phyloP scores from a whole-genome alignment of 2,113 vertebrate species.

The Sialia sialis region DNA sequence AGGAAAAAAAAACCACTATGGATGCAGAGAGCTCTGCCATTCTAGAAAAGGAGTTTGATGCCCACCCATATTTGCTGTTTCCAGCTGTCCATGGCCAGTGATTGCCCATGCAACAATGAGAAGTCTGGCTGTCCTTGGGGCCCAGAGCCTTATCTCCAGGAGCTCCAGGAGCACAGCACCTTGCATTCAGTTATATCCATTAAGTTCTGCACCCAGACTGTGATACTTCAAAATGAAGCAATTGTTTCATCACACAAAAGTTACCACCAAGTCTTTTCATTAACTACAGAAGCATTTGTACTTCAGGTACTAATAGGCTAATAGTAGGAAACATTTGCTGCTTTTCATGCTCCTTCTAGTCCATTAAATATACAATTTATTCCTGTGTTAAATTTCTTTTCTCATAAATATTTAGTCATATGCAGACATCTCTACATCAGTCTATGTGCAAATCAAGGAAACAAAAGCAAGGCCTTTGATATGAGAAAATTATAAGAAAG shows the following conservation, averaged over 20 bases:
- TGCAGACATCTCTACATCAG: background rate
- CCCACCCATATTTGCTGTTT: background rate
- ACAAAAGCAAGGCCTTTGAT: background rate
- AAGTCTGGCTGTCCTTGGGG: background rate
- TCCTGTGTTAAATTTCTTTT: background rate
- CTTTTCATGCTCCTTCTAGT: background rate
- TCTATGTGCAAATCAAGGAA: background rate
- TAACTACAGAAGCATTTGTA: background rate
- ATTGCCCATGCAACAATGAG: accelerated
- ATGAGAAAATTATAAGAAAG: background rate
- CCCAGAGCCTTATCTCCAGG: background rate
- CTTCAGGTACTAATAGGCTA: background rate
- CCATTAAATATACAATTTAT: background rate
- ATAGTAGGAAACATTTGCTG: background rate
- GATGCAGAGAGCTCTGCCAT: background rate
- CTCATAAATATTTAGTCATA: background rate
- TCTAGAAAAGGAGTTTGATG: background rate
- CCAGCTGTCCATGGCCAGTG: background rate
- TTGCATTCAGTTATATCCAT: background rate
- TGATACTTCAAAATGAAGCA: background rate
- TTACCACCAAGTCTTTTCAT: background rate
- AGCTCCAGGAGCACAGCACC: background rate
- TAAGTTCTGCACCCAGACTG: background rate
- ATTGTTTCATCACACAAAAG: background rate
- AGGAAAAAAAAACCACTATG: background rate